phyloP scores from a whole-genome alignment of 2,888 invertebrate genomes.

The Electrophaes corylata region DNA sequence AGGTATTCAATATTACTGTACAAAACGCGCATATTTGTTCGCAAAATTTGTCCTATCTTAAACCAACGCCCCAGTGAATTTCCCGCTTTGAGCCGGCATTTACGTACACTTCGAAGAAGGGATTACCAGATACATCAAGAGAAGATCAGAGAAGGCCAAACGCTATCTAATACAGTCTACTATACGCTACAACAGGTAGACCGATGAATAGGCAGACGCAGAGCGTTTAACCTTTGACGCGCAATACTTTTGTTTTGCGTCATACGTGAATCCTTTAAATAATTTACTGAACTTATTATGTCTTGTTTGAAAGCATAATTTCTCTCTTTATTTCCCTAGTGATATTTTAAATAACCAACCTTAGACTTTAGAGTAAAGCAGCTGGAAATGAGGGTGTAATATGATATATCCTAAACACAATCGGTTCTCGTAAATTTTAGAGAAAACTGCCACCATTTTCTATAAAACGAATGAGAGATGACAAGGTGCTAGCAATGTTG shows the following conservation, averaged over 20 bases:
- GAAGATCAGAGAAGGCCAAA: slow-evolving; percentile 19
- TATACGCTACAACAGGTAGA: neutral
- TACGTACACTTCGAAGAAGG: slow-evolving; percentile 81
- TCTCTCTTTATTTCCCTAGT: no score
- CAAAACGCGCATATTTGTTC: slow-evolving; percentile 78
- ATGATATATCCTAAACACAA: neutral
- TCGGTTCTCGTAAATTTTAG: neutral
- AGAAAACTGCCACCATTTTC: neutral
- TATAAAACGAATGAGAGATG: neutral
- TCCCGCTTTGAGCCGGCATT: slow-evolving; percentile 71
- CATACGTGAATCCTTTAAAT: no score
- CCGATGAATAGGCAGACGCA: no score
- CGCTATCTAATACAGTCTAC: no score
- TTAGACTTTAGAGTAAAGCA: neutral
- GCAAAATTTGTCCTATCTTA: slow-evolving; percentile 76
- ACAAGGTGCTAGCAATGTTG: no score
- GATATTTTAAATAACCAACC: no score
- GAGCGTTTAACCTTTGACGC: no score
- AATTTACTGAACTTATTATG: no score
- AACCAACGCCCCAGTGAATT: slow-evolving; percentile 51
- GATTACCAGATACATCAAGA: slow-evolving; percentile 59
- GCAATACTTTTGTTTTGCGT: no score
- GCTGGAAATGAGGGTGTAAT: neutral
- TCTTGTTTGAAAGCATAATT: no score
- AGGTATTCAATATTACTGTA: slow-evolving; percentile 73